Evolutionary conservation across 2,797 vertebrate genomes (phyloP).

Genomic region (Erithacus rubecula): DNA sequence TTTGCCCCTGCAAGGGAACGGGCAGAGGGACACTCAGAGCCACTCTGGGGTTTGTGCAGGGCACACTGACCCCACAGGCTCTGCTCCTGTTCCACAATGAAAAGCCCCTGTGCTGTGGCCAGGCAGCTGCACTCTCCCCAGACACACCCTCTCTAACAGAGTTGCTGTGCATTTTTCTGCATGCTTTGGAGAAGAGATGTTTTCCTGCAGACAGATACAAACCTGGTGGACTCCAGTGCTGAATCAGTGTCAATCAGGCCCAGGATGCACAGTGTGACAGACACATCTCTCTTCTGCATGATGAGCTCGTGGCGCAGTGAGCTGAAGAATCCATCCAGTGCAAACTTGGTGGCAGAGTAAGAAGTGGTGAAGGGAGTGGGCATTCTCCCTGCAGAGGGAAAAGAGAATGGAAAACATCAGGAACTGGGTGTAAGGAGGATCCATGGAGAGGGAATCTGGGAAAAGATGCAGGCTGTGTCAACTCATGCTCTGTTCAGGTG

Average conservation of each 20-base stretch:
- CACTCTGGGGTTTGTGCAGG: too few species aligned
- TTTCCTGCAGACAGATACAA: neutral
- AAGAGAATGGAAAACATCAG: neutral
- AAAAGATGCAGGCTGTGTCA: neutral
- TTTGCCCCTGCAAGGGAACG: constrained; percentile 61
- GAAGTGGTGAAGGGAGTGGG: constrained; percentile 77
- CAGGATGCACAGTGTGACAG: constrained; percentile 82
- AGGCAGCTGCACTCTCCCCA: neutral
- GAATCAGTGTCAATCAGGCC: constrained; percentile 83
- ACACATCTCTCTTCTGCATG: constrained; percentile 82
- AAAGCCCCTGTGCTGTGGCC: neutral
- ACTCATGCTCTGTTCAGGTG: neutral
- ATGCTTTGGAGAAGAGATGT: neutral
- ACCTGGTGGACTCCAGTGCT: constrained; percentile 81
- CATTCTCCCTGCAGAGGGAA: constrained; percentile 76
- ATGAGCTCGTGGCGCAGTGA: constrained; percentile 80
- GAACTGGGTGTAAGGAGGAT: neutral
- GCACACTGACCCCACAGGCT: neutral
- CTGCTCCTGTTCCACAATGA: neutral
- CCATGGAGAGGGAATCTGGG: neutral
- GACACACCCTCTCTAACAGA: neutral
- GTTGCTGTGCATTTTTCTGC: neutral
- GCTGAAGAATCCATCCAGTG: constrained; percentile 86
- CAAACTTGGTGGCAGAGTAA: constrained; percentile 84
- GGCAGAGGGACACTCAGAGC: neutral